Evolutionary conservation across 2,888 invertebrate genomes (phyloP).

Genomic region (Pristionchus fissidentatus): DNA sequence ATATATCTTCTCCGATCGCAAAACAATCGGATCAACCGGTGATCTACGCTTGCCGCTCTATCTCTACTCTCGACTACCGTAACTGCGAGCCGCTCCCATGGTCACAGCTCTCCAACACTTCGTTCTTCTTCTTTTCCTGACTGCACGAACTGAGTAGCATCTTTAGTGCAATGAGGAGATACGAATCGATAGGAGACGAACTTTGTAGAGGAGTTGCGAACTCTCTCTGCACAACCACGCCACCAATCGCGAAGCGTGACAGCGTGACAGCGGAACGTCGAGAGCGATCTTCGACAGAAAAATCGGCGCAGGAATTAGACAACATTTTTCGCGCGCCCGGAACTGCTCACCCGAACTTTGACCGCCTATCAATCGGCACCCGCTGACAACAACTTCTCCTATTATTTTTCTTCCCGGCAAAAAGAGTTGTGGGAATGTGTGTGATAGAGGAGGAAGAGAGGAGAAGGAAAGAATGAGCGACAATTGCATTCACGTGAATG

Average conservation of each 20-base stretch:
- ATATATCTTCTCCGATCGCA: not conserved
- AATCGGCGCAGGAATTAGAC: not conserved
- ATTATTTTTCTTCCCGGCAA: conserved; percentile 9
- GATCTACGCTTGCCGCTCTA: conserved; percentile 3
- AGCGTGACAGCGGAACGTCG: conserved; percentile 1
- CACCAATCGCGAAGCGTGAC: too few species aligned
- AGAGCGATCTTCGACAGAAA: not conserved
- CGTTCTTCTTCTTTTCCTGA: not conserved
- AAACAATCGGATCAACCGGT: conserved; percentile 21
- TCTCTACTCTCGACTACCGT: conserved; percentile 37
- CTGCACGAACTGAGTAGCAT: conserved; percentile 9
- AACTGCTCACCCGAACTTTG: not conserved
- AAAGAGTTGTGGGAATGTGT: conserved; percentile 17
- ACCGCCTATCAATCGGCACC: not conserved
- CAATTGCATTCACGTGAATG: conserved; percentile 6
- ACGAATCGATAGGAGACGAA: not conserved
- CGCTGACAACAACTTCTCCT: conserved; percentile 17
- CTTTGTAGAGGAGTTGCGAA: conserved; percentile 20
- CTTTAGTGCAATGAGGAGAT: not conserved
- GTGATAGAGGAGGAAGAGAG: not conserved
- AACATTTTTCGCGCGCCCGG: not conserved
- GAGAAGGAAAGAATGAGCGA: not conserved
- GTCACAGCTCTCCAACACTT: not conserved
- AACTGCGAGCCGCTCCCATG: not conserved
- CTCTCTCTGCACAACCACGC: not conserved